Evolutionary conservation across 2,113 vertebrate species (phyloP), one percentile per base, ranked within the genome.

Genomic region (Rhombomys opimus): DNA sequence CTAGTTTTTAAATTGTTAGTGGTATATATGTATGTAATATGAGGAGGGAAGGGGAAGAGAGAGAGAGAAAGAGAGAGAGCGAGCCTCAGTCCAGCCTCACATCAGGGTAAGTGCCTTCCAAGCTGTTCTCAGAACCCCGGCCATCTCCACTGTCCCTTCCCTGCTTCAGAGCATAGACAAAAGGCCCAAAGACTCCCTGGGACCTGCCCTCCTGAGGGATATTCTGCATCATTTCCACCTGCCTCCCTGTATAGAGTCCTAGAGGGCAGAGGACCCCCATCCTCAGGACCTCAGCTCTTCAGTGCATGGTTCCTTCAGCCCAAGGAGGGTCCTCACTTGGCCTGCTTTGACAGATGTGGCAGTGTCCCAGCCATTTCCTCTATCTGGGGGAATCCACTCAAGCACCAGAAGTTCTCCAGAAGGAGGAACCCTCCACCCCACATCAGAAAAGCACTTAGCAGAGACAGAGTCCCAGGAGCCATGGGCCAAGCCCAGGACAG

Each of bases 401-500:
- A 2, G 78, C 6, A 0, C 18, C 10, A 86, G 59, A 50, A 18
- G 52, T 46, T 27, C 82, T 94, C 77, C 3, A 46, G 32, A 7
- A 76, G 76, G 81, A 89, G 50, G 89, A 90, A 87, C 17, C 41
- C 75, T 30, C 67, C n/a, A 27, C n/a, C 9, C 1, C 50, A 30
- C 61, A 80, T 96, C 96, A 93, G 82, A n/a, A 70, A 61, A 76
- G 70, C 12, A 18, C 46, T 90, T 70, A 72, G 91, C 95, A 87
- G 96, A 54, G 92, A 93, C 15, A 0, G 13, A 59, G 93, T 87
- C 86, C 52, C 72, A 46, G 89, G 78, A 73, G 54, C 6, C 0
- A 3, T 18, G 1, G 8, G 14, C 15, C 1, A 89, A 41, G 22
- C 13, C 63, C 46, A 54, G 90, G 77, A 23, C 41, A n/a, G 90